Evolutionary conservation across 2,113 vertebrate species (phyloP).

Genomic region (Scomber colias): DNA sequence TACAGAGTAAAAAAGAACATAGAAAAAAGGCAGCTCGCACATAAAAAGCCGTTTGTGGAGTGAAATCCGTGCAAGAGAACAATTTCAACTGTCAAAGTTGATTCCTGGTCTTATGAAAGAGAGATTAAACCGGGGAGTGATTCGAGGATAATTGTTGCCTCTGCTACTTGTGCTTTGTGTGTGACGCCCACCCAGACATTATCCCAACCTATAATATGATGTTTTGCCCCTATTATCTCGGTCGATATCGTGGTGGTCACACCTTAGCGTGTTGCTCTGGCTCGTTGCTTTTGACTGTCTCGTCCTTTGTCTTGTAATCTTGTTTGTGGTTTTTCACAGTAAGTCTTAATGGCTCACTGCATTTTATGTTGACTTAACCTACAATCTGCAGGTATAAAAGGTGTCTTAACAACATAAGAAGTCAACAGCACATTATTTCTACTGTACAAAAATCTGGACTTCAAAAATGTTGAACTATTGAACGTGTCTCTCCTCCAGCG

Average conservation of each 20-base stretch:
- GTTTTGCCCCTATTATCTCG: conserved; percentile 57
- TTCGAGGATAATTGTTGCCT: conserved; percentile 65
- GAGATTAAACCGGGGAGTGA: conserved; percentile 63
- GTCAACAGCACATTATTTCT: background rate
- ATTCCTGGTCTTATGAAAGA: conserved; percentile 62
- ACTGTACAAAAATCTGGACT: background rate
- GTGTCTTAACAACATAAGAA: background rate
- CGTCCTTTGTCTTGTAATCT: conserved; percentile 12
- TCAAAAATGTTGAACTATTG: conserved; percentile 9
- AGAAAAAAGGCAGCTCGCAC: background rate
- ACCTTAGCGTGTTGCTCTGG: conserved; percentile 30
- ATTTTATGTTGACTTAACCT: background rate
- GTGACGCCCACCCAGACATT: conserved; percentile 63
- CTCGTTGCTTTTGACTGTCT: conserved; percentile 16
- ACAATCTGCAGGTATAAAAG: background rate
- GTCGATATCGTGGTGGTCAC: conserved; percentile 45
- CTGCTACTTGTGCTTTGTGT: conserved; percentile 35
- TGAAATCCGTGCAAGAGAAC: conserved; percentile 63
- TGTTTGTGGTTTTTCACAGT: background rate
- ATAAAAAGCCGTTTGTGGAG: conserved; percentile 47
- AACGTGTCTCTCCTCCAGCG: background rate
- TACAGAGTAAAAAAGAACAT: conserved; percentile 36
- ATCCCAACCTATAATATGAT: conserved; percentile 62
- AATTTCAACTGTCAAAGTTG: conserved; percentile 61
- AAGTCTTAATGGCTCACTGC: background rate